These are phyloP conservation scores for Setophaga petechia DNA, from an alignment of 2,113 vertebrate genomes.

Conservation along the genomic window DNA sequence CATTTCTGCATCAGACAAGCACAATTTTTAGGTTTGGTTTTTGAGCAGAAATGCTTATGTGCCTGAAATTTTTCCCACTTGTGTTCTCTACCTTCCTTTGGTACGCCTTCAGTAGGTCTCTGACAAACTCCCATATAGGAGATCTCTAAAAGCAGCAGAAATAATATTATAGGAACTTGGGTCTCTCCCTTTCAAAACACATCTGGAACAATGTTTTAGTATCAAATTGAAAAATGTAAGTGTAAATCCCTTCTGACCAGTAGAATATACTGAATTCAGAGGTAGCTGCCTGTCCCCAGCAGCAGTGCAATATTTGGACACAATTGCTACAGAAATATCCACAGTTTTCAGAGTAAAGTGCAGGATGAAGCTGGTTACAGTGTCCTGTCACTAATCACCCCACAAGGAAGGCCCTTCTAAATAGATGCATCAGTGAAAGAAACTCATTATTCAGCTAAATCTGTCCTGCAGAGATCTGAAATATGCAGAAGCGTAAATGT, in stretches of 20 bases:
- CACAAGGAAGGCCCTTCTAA: background rate
- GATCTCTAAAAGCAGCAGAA: background rate
- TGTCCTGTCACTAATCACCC: background rate
- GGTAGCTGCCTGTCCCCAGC: background rate
- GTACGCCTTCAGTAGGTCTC: rapidly evolving
- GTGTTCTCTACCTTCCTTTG: background rate
- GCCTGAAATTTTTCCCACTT: background rate
- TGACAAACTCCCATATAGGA: background rate
- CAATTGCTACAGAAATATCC: background rate
- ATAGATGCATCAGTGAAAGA: background rate
- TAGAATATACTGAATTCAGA: background rate
- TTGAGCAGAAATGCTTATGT: background rate
- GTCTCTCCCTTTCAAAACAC: background rate
- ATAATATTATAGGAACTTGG: background rate
- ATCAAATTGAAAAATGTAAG: background rate
- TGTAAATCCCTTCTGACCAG: background rate
- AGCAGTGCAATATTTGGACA: background rate
- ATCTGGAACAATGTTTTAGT: background rate
- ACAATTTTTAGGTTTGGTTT: background rate
- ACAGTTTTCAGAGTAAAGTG: background rate
- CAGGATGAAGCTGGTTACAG: background rate
- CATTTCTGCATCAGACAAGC: background rate
- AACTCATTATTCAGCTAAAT: background rate
- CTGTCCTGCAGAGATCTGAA: background rate
- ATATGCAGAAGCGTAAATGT: background rate